A percentile compares a stretch with the other conserved stretches of the same genome.
These are phyloP conservation scores for Otis tarda DNA, from an alignment of 2,113 vertebrate species.

Conservation along the genomic window DNA sequence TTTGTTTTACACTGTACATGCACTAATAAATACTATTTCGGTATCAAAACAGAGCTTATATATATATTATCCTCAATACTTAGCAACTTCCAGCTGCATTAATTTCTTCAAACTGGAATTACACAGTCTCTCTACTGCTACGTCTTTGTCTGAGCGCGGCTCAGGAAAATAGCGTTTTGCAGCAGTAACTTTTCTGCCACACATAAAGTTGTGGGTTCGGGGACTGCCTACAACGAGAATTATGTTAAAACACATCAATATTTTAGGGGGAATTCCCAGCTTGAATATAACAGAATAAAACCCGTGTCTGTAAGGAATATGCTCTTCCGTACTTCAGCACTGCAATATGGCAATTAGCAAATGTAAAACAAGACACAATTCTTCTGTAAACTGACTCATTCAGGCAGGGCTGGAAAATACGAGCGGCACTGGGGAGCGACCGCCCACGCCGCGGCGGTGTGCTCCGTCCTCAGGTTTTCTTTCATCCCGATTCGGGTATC, in stretches of 20 bases:
- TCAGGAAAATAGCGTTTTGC: not conserved
- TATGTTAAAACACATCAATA: not conserved
- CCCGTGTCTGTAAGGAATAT: not conserved
- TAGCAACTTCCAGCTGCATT: not conserved
- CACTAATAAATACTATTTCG: not conserved
- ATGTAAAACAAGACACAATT: not conserved
- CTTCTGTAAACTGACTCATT: not conserved
- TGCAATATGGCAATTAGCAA: not conserved
- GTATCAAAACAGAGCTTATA: not conserved
- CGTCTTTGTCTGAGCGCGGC: not conserved
- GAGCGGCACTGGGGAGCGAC: not conserved
- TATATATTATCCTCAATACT: not conserved
- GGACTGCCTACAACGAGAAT: not conserved
- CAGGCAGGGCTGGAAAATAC: not conserved
- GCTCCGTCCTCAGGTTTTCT: not conserved
- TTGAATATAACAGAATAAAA: not conserved
- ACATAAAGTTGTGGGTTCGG: not conserved
- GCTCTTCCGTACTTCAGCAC: not conserved
- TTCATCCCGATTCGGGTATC: fast-evolving
- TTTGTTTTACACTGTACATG: not conserved
- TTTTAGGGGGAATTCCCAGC: slow-evolving; percentile 3
- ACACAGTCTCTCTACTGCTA: not conserved
- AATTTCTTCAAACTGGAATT: not conserved
- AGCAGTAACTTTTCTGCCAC: not conserved
- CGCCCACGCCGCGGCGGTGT: too few species aligned